Evolutionary conservation across 2,113 vertebrate species (phyloP), one percentile per base, ranked within the genome.

Genomic region (Triplophysa dalaica): DNA sequence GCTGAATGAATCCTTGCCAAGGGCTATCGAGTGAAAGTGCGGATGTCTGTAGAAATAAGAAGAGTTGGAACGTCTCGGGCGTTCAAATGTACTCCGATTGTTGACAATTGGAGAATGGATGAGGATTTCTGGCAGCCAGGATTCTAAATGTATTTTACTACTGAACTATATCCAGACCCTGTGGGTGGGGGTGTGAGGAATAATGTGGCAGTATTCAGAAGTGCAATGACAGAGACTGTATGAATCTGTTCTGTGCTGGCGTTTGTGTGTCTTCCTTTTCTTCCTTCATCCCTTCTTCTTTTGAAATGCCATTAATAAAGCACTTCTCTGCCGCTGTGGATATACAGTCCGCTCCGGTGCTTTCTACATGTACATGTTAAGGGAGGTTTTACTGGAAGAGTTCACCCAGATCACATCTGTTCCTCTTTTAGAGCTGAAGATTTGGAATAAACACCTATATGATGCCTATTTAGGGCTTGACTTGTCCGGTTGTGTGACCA

Each of bases 141-240:
- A 89, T 60, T 85, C 77, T 84, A 80, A 78, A 80, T 86, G 86
- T 87, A 87, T 87, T 86, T 84, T 88, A 90, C 91, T 91, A 90
- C 89, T 91, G 89, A 91, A 12, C 79, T 88, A 66, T 80, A 85
- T 86, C 58, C 58, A 82, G 84, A 61, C 80, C 74, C 43, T 68
- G 76, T 83, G 81, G 81, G 83, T 82, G 43, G 68, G 77, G 77
- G 60, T 54, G 22, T 8, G 58, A 81, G 79, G 83, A 78, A 85
- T 86, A 62, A 78, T 75, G 52, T 77, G 77, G 79, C 83, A 86
- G 86, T 86, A 72, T 83, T 76, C 50, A 86, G 82, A 87, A 84
- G 88, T 91, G 90, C 89, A 90, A 88, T 78, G 66, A 70, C 65
- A n/a, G 66, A 70, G 33, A 45, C 43, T 45, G 43, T 45, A 54